Evolutionary conservation across 2,888 invertebrate species (phyloP), one percentile per base, ranked within the genome.

Genomic region (Steromphala cineraria): DNA sequence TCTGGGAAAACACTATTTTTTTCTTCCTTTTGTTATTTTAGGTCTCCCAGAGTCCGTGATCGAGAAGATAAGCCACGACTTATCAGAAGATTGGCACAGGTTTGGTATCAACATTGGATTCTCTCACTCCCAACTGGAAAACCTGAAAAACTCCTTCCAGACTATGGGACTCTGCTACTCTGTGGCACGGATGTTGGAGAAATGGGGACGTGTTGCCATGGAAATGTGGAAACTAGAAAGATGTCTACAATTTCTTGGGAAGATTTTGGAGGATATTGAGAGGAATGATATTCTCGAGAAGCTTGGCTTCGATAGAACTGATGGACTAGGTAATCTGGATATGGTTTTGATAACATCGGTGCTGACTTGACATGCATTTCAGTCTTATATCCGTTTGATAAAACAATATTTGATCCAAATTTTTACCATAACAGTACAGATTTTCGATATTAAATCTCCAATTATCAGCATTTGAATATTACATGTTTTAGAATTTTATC

Each of bases 141-240:
- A 75, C 53, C 75, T 75, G 19, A 21, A 28, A 15, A 28, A 52
- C 21, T 75, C 75, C 0, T 46, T 75, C 15, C 53, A 75, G 19
- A 52, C 53, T 17, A 28, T 53, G 53, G 53, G 53, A 19, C 75
- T 52, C 21, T 75, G 75, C 53, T 53, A 31, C 21, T 46, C 75
- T 19, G 75, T 75, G 10, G 46, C 75, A 15, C 75, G 75, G 46
- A 75, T 75, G 75, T 31, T 75, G 53, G 52, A 46, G 19, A 52
- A 75, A 28, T 75, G 75, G 75, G 21, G 52, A 7, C 46, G 24
- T 21, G 53, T 75, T 24, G 53, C 28, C 21, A 7, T 53, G 4
- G 28, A 52, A 24, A 52, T 15, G 52, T 53, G 53, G 53, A 53
- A 24, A 17, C 13, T 53, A n/a, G 53, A 53, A 19, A 21, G 52